Evolutionary conservation across 1,140 invertebrate genomes (phyloP).

Genomic region (Lasioglossum albipes): DNA sequence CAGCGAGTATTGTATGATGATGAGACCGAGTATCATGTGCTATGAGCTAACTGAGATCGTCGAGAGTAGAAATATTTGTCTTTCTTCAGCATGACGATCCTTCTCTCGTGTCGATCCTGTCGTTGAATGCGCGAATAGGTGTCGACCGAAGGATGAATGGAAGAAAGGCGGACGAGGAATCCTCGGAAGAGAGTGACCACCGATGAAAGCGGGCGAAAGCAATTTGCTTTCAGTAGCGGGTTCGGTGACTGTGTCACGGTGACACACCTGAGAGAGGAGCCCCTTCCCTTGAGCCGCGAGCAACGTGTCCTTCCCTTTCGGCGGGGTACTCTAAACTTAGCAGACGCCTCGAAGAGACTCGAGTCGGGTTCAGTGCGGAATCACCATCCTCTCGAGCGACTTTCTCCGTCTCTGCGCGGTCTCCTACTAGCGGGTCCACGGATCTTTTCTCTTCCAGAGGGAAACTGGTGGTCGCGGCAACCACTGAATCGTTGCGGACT

Average conservation of each 20-base stretch:
- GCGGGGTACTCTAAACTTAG: slow-evolving; percentile 58
- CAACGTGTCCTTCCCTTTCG: slow-evolving; percentile 36
- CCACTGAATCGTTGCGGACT: background rate
- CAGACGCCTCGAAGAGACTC: slow-evolving; percentile 40
- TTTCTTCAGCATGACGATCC: too few species aligned
- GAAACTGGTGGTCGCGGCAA: background rate
- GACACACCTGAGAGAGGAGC: slow-evolving; percentile 22
- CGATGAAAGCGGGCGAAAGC: slow-evolving; percentile 39
- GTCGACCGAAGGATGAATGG: too few species aligned
- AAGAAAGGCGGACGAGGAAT: too few species aligned
- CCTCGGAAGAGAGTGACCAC: too few species aligned
- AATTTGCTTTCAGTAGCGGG: slow-evolving; percentile 24
- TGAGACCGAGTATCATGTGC: too few species aligned
- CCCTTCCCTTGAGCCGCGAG: slow-evolving; percentile 13
- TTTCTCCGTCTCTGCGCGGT: slow-evolving; percentile 31
- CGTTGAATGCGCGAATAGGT: too few species aligned
- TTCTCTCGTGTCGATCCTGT: too few species aligned
- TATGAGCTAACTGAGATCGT: too few species aligned
- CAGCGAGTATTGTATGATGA: too few species aligned
- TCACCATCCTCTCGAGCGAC: slow-evolving; percentile 51
- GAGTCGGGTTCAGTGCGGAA: slow-evolving; percentile 53
- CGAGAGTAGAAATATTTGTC: too few species aligned
- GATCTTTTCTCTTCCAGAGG: too few species aligned
- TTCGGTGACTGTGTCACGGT: slow-evolving; percentile 36
- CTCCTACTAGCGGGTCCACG: too few species aligned